These are phyloP conservation scores for Andrena marginata DNA, from an alignment of 2,888 invertebrate genomes.

Conservation along the genomic window DNA sequence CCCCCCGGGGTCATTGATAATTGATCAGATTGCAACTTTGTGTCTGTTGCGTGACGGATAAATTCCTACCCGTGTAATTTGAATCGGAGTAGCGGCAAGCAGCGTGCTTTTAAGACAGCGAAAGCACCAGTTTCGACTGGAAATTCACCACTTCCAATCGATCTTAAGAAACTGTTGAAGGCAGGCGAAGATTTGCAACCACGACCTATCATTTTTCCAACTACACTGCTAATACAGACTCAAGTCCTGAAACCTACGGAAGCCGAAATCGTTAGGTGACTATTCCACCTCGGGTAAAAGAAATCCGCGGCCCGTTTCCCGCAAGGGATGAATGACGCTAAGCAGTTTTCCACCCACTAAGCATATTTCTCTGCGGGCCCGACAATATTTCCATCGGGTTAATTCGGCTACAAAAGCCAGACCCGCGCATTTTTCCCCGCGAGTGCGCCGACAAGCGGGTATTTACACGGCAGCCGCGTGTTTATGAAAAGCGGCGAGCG, in stretches of 20 bases:
- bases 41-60: neutral
- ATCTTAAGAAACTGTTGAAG: neutral
- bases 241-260: neutral
- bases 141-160: neutral
- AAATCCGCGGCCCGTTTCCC: conserved; percentile 12
- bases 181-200: neutral
- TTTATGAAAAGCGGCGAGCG: conserved; percentile 56
- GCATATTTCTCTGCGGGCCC: conserved; percentile 1
- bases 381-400: conserved; percentile 30
- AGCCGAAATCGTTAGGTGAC: neutral
- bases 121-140: neutral
- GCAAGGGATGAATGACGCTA: conserved; percentile 2
- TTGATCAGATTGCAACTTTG: conserved; percentile 22
- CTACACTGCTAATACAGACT: no score
- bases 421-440: conserved; percentile 1
- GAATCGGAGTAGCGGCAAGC: neutral
- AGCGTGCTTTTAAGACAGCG: neutral
- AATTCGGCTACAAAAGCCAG: conserved; percentile 24
- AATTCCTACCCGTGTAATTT: no score
- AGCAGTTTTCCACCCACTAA: conserved; percentile 30
- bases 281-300: neutral
- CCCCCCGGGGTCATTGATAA: conserved; percentile 6
- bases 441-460: neutral
- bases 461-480: conserved; percentile 54
- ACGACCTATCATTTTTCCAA: neutral